Percentiles rank a stretch among this genome's conserved stretches.
These are phyloP conservation scores for Calephelis perditalis DNA, from an alignment of 2,888 invertebrate species.

Conservation along the genomic window DNA sequence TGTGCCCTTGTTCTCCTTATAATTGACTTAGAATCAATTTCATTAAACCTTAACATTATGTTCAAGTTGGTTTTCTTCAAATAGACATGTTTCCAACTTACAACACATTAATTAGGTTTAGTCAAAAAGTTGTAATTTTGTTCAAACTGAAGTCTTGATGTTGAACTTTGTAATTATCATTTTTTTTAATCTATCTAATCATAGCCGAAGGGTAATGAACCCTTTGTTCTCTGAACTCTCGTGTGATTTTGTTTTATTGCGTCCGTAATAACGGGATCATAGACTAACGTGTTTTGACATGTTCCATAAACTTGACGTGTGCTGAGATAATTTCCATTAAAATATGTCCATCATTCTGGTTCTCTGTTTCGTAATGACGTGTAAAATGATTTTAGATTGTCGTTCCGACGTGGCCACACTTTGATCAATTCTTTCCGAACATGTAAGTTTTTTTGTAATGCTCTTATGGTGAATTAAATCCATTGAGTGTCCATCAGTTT, in stretches of 20 bases:
- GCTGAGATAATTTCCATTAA: not conserved
- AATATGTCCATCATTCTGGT: conserved; percentile 7
- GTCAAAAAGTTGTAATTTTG: too few relatives aligned
- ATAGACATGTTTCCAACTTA: too few relatives aligned
- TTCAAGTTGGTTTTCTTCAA: too few relatives aligned
- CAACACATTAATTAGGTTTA: too few relatives aligned
- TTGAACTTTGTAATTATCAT: conserved; percentile 22
- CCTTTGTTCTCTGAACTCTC: conserved; percentile 36
- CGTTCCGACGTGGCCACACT: not conserved
- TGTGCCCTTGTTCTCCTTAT: too few relatives aligned
- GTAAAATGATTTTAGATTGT: conserved; percentile 3
- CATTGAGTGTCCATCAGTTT: too few relatives aligned
- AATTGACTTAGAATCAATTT: too few relatives aligned
- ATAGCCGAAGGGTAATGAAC: conserved; percentile 33
- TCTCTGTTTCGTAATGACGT: not conserved
- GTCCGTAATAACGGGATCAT: conserved; percentile 30
- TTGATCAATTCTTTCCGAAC: too few relatives aligned
- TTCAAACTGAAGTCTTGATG: too few relatives aligned
- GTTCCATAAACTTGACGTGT: not conserved
- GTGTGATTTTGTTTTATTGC: conserved; percentile 34
- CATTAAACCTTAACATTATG: too few relatives aligned
- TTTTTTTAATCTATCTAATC: conserved; percentile 30
- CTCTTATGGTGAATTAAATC: too few relatives aligned
- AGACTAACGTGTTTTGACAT: not conserved
- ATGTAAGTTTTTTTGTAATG: too few relatives aligned